These are phyloP conservation scores for Pocillopora verrucosa DNA, from an alignment of 64 coral and sea anemone genomes.

Conservation along the genomic window DNA sequence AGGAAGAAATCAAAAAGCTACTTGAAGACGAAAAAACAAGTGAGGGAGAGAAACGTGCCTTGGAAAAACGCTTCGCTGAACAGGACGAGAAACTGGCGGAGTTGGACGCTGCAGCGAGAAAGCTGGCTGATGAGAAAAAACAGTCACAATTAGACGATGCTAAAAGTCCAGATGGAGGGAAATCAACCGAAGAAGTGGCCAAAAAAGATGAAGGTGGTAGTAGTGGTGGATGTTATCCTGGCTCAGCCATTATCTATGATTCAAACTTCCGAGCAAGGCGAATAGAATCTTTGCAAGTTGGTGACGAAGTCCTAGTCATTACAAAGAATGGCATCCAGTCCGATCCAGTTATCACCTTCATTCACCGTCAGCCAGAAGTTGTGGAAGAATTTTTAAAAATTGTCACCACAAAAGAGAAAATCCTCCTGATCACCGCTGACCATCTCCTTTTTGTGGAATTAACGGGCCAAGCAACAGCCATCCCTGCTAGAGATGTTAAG, in stretches of 20 bases:
- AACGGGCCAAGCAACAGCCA: not conserved
- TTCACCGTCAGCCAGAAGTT: not conserved
- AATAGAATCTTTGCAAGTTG: conserved; percentile 15
- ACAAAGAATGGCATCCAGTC: not conserved
- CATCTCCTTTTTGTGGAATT: conserved; percentile 14
- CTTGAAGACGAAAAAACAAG: not conserved
- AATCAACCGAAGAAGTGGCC: not conserved
- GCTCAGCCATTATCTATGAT: conserved; percentile 46
- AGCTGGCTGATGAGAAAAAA: not conserved
- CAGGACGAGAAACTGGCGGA: not conserved
- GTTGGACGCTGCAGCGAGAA: not conserved
- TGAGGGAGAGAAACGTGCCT: not conserved
- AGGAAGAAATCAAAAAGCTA: not conserved
- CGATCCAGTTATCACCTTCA: not conserved
- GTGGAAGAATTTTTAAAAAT: conserved; percentile 1
- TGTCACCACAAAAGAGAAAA: not conserved
- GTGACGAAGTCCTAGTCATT: not conserved
- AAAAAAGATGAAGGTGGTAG: not conserved
- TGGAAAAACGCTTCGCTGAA: not conserved
- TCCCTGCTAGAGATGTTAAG: conserved; percentile 6
- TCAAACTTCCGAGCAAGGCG: not conserved
- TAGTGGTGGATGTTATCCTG: not conserved
- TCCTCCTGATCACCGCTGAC: conserved; percentile 26
- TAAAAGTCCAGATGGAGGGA: not conserved
- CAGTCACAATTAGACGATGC: not conserved